These are phyloP conservation scores for Graptemys geographica DNA, from an alignment of 2,797 vertebrate species.

Conservation along the genomic window DNA sequence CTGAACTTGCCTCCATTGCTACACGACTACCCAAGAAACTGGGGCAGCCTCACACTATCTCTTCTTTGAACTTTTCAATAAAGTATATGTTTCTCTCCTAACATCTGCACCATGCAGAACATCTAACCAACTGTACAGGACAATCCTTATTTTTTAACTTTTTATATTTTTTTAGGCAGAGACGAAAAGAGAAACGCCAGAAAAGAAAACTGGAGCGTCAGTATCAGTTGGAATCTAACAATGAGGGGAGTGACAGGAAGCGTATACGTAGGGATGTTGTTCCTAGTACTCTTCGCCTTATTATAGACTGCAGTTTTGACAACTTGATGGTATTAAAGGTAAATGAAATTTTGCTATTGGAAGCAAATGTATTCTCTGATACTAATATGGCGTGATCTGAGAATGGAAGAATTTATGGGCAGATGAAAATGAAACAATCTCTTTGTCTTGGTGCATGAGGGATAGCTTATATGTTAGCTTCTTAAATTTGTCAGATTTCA, in stretches of 20 bases:
- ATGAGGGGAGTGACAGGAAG: slow-evolving; percentile 80
- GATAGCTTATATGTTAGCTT: background rate
- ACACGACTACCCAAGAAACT: background rate
- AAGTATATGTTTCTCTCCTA: background rate
- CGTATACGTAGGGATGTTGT: slow-evolving; percentile 82
- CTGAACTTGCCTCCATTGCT: background rate
- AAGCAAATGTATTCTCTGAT: background rate
- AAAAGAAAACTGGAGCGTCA: slow-evolving; percentile 90
- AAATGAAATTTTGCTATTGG: slow-evolving; percentile 5
- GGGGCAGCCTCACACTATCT: background rate
- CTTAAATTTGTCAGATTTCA: background rate
- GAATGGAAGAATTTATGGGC: background rate
- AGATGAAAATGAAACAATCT: background rate
- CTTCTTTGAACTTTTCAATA: background rate
- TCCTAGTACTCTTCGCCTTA: slow-evolving; percentile 87
- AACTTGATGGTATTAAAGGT: slow-evolving; percentile 93
- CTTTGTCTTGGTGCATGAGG: background rate
- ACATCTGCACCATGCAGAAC: background rate
- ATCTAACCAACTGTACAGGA: background rate
- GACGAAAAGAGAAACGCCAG: slow-evolving; percentile 92
- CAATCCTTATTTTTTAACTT: background rate
- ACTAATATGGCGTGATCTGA: background rate
- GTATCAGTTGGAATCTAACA: slow-evolving; percentile 74
- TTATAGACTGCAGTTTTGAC: slow-evolving; percentile 97
- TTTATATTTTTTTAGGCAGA: slow-evolving; percentile 83